phyloP scores from a whole-genome alignment of 2,888 invertebrate genomes.

The Trachelus tabidus region DNA sequence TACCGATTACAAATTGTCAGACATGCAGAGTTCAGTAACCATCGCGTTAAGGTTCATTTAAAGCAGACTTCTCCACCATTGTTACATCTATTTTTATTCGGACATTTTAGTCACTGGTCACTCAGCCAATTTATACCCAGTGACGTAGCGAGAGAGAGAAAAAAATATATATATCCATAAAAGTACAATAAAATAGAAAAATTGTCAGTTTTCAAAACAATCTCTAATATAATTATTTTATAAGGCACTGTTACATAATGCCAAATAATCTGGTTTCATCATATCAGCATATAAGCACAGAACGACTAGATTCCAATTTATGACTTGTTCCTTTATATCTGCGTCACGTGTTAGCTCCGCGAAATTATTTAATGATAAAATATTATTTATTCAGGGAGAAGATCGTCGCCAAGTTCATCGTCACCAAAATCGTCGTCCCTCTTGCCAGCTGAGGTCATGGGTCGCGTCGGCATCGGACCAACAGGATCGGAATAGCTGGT shows the following conservation, averaged over 20 bases:
- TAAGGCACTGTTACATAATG: neutral
- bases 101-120: neutral
- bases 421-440: slow-evolving; percentile 77
- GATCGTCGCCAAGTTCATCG: slow-evolving; percentile 79
- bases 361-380: neutral
- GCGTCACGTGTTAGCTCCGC: neutral
- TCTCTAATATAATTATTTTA: neutral
- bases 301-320: neutral
- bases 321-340: neutral
- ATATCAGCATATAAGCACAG: neutral
- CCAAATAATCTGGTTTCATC: neutral
- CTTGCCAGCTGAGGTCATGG: slow-evolving; percentile 70
- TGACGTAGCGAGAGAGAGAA: neutral
- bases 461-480: slow-evolving; percentile 70
- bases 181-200: neutral
- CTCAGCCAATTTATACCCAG: neutral
- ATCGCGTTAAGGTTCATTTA: neutral
- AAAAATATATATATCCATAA: neutral
- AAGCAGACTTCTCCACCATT: neutral
- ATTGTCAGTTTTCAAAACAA: neutral
- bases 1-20: neutral
- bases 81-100: neutral
- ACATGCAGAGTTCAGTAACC: neutral
- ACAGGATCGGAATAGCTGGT: slow-evolving; percentile 70
- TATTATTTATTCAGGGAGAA: slow-evolving; percentile 74